Percentiles rank a stretch among this genome's conserved stretches.
Conservation (phyloP, 1,140 invertebrate genomes). For the Hyposmocoma kahamanoa region DNA sequence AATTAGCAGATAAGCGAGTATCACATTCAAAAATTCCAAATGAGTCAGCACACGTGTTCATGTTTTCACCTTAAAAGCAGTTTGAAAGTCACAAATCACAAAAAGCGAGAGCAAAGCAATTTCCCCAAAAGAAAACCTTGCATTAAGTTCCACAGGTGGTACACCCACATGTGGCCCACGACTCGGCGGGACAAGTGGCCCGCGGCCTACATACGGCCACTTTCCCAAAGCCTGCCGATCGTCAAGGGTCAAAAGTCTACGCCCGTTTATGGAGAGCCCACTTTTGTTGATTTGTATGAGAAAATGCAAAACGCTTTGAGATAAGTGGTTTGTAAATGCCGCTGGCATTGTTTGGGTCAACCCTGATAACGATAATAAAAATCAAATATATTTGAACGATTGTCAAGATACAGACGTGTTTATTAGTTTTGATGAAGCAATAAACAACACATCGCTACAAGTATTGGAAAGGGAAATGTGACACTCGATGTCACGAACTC, state of each 20-base stretch:
- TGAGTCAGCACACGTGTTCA: too few relatives aligned
- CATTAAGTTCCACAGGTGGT: neutral
- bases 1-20: too few relatives aligned
- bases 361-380: neutral
- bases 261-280: neutral
- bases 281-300: conserved; percentile 5
- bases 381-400: too few relatives aligned
- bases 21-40: too few relatives aligned
- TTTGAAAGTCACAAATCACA: too few relatives aligned
- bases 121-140: neutral
- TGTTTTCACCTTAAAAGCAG: too few relatives aligned
- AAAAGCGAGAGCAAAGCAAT: neutral
- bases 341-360: neutral
- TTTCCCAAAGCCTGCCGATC: conserved; percentile 12
- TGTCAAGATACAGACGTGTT: too few relatives aligned
- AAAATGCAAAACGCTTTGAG: too few relatives aligned
- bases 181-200: neutral
- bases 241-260: conserved; percentile 2
- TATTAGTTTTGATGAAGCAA: too few relatives aligned
- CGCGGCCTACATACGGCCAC: conserved; percentile 3
- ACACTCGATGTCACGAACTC: too few relatives aligned
- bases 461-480: too few relatives aligned
- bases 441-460: neutral
- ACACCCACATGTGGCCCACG: neutral
- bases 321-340: too few relatives aligned